Conservation (phyloP, 2,888 invertebrate species). For the Acronicta leporina region DNA sequence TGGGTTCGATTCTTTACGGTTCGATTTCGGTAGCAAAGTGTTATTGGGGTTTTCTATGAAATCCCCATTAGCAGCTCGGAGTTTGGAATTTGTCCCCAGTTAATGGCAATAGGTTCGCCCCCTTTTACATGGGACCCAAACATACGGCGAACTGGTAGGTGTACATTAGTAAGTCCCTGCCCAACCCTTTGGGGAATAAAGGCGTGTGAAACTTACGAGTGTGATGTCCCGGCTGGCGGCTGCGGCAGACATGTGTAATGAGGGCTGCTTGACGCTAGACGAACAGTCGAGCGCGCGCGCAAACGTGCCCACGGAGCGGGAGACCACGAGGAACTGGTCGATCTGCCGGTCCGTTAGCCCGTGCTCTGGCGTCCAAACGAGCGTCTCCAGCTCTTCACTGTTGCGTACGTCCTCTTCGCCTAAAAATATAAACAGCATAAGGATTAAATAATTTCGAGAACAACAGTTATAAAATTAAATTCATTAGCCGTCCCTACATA, state of each 20-base stretch:
- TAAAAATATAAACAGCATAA: slow-evolving; percentile 70
- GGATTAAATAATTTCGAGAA: neutral
- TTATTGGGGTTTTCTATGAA: no score
- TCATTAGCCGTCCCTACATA: no score
- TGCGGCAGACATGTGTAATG: slow-evolving; percentile 99
- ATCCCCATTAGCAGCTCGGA: no score
- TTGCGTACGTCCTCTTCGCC: slow-evolving; percentile 90
- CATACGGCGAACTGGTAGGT: no score
- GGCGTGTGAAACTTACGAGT: slow-evolving; percentile 92
- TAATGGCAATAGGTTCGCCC: no score
- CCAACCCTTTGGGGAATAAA: no score
- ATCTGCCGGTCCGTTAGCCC: slow-evolving; percentile 98
- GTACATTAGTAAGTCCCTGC: no score
- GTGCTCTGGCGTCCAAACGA: slow-evolving; percentile 98
- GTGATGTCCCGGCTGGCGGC: slow-evolving; percentile 99
- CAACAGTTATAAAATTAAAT: no score
- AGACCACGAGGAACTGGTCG: slow-evolving; percentile 99
- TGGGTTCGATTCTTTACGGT: no score
- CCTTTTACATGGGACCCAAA: no score
- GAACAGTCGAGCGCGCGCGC: slow-evolving; percentile 99
- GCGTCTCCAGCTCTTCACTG: slow-evolving; percentile 94
- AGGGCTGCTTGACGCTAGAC: slow-evolving; percentile 99
- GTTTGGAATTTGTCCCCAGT: no score
- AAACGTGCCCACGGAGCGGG: slow-evolving; percentile 99
- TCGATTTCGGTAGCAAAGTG: no score